Conservation (phyloP, 2,113 vertebrate species). For the Phalacrocorax brasilianus region DNA sequence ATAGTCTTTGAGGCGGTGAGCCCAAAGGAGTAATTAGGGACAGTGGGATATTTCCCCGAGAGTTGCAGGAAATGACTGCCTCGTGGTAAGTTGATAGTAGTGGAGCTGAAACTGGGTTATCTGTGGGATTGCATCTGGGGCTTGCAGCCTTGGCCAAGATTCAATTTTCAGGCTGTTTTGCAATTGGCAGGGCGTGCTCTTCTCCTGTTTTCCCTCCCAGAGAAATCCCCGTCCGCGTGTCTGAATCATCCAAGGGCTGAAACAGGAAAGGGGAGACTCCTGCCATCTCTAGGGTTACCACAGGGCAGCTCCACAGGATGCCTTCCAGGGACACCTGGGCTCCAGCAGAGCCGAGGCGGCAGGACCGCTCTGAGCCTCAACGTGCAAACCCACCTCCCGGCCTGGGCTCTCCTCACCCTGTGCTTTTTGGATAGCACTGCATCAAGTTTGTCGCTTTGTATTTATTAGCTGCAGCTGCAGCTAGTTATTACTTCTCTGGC, state of each 20-base stretch:
- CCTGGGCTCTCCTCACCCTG: rapidly evolving
- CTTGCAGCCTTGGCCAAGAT: slow-evolving; percentile 34
- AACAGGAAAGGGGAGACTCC: background rate
- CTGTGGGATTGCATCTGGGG: slow-evolving; percentile 52
- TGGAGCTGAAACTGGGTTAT: slow-evolving; percentile 60
- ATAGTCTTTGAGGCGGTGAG: background rate
- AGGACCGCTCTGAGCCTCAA: rapidly evolving
- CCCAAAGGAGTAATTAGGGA: slow-evolving; percentile 46
- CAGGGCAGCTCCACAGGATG: background rate
- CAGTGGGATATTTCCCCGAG: slow-evolving; percentile 47
- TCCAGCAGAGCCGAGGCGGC: background rate
- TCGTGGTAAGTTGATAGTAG: slow-evolving; percentile 50
- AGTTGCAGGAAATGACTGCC: slow-evolving; percentile 51
- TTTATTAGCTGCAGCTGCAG: background rate
- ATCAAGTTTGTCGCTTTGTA: background rate
- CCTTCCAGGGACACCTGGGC: background rate
- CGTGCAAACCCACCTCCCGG: rapidly evolving
- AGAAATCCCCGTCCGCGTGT: background rate
- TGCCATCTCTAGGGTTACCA: background rate
- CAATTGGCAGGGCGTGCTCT: slow-evolving; percentile 16
- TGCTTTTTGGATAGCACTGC: background rate
- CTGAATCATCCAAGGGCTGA: background rate
- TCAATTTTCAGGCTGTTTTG: slow-evolving; percentile 42
- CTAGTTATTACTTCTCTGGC: background rate
- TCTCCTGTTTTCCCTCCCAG: background rate